Conservation (phyloP, 2,888 invertebrate genomes). For the Muschampia plurimacula region DNA sequence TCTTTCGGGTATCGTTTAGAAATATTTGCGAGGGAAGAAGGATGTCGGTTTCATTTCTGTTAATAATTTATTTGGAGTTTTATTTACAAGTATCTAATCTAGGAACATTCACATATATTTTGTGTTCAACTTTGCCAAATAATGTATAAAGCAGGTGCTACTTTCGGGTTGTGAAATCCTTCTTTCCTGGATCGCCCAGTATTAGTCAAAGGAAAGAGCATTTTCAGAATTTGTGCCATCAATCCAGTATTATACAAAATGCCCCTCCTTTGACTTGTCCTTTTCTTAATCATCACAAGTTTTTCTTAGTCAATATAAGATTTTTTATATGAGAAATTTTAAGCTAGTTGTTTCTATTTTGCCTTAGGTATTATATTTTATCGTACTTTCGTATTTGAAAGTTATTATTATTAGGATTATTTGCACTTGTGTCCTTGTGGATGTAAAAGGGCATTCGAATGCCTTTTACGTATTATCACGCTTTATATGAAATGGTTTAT, state of each 20-base stretch:
- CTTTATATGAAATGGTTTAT: conserved; percentile 70
- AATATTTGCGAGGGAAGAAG: conserved; percentile 74
- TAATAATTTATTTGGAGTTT: conserved; percentile 40
- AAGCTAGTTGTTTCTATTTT: conserved; percentile 83
- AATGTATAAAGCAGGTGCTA: conserved; percentile 74
- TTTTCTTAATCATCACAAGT: conserved; percentile 81
- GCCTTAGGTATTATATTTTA: conserved; percentile 78
- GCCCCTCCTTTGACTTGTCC: conserved; percentile 77
- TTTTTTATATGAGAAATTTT: conserved; percentile 77
- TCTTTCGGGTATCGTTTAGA: conserved; percentile 68
- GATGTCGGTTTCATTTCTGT: conserved; percentile 59
- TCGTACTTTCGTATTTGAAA: conserved; percentile 81
- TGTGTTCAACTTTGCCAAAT: conserved; percentile 64
- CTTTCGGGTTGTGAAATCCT: conserved; percentile 81
- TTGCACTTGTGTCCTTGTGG: conserved; percentile 86
- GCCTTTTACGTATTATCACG: conserved; percentile 79
- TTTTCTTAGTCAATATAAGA: conserved; percentile 82
- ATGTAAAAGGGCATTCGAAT: conserved; percentile 71
- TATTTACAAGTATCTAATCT: conserved; percentile 20
- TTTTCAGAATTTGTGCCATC: conserved; percentile 82
- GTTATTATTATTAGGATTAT: conserved; percentile 74
- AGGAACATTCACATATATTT: conserved; percentile 41
- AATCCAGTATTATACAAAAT: conserved; percentile 80
- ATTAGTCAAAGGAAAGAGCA: conserved; percentile 81
- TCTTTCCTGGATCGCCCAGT: conserved; percentile 82